Evolutionary conservation across 2,113 vertebrate genomes (phyloP).

Genomic region (Alaudala cheleensis): DNA sequence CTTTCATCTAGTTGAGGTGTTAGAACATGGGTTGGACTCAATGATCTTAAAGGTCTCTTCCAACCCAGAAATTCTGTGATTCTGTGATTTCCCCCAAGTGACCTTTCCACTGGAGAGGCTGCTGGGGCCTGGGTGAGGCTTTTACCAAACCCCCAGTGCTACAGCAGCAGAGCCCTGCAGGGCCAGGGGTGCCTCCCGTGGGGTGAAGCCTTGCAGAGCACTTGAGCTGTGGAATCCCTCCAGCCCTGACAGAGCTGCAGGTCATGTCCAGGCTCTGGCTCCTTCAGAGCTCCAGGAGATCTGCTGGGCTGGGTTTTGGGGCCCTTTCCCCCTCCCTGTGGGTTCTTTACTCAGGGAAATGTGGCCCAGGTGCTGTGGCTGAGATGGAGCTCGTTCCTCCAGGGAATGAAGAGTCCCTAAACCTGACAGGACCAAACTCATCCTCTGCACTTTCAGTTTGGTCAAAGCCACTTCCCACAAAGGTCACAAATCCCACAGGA

Average conservation of each 20-base stretch:
- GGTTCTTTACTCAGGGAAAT: neutral
- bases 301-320: neutral
- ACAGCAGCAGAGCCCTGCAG: neutral
- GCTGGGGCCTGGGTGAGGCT: too few species aligned
- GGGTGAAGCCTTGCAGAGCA: neutral
- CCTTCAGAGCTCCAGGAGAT: neutral
- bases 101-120: too few species aligned
- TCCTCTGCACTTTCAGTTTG: neutral
- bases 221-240: neutral
- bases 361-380: neutral
- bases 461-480: accelerated
- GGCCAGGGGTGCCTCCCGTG: neutral
- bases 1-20: too few species aligned
- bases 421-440: neutral
- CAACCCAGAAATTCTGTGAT: too few species aligned
- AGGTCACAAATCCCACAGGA: neutral
- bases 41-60: too few species aligned
- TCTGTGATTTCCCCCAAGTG: too few species aligned
- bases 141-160: too few species aligned
- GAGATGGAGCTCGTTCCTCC: neutral
- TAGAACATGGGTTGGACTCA: too few species aligned
- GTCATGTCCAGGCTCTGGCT: neutral
- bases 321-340: neutral
- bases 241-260: neutral
- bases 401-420: neutral